These are phyloP conservation scores for Diorhabda sublineata DNA, from an alignment of 1,140 invertebrate species.

Conservation along the genomic window DNA sequence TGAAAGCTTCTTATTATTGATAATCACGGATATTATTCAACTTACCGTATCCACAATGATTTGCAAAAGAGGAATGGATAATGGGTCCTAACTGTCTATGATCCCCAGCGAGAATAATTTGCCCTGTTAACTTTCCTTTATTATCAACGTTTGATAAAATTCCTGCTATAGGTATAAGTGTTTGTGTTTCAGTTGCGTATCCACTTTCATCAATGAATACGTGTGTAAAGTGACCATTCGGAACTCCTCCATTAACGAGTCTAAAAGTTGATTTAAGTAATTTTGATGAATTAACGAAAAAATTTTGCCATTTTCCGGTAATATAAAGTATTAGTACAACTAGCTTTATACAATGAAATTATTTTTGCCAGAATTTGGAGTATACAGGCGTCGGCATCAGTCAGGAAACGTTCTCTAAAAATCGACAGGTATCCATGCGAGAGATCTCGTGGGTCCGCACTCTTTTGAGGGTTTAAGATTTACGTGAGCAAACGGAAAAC, in stretches of 20 bases:
- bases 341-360: too few relatives aligned
- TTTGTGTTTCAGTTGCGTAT: conserved; percentile 85
- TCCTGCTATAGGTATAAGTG: conserved; percentile 67
- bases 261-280: conserved; percentile 9
- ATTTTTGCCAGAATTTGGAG: too few relatives aligned
- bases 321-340: too few relatives aligned
- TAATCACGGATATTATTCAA: not conserved
- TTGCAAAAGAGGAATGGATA: conserved; percentile 62
- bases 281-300: too few relatives aligned
- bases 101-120: conserved; percentile 85
- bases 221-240: conserved; percentile 77
- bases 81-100: conserved; percentile 87
- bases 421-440: too few relatives aligned
- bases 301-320: too few relatives aligned
- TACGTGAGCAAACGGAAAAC: too few relatives aligned
- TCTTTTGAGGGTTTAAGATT: too few relatives aligned
- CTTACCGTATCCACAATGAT: conserved; percentile 61
- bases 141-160: conserved; percentile 30
- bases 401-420: too few relatives aligned
- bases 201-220: conserved; percentile 88
- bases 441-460: too few relatives aligned
- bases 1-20: too few relatives aligned
- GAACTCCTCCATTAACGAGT: conserved; percentile 53
- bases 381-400: too few relatives aligned
- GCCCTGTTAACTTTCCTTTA: conserved; percentile 53